Conservation (phyloP, 2,113 vertebrate genomes). For the Grantiella picta region DNA sequence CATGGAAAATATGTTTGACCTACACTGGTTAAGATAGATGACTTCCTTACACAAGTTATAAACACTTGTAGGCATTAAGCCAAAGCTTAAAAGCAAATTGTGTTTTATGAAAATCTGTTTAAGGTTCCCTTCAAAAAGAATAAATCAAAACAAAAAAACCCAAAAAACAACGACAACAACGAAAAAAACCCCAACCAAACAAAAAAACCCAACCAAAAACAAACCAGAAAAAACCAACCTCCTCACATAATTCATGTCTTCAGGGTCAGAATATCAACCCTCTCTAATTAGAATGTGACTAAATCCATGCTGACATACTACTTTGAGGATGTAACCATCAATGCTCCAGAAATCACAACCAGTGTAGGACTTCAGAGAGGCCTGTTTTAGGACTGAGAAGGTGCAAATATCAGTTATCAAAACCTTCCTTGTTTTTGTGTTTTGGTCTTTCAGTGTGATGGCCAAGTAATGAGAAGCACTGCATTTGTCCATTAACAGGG, state of each 20-base stretch:
- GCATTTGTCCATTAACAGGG: neutral
- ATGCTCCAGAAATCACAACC: neutral
- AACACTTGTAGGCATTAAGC: slow-evolving; percentile 41
- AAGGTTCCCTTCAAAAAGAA: slow-evolving; percentile 34
- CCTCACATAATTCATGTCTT: neutral
- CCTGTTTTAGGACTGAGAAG: neutral
- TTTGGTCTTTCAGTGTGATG: neutral
- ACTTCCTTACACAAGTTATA: slow-evolving; percentile 63
- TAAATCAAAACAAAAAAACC: neutral
- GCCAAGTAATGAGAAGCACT: neutral
- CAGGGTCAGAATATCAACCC: neutral
- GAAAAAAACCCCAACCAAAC: too few relatives aligned
- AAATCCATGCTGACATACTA: neutral
- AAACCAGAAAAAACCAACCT: neutral
- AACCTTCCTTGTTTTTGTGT: neutral
- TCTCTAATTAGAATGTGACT: slow-evolving; percentile 24
- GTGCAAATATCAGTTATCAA: neutral
- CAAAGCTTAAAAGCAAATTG: slow-evolving; percentile 54
- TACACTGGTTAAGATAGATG: slow-evolving; percentile 57
- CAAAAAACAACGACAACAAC: too few relatives aligned
- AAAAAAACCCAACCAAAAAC: neutral
- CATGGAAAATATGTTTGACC: slow-evolving; percentile 61
- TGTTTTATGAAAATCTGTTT: slow-evolving; percentile 55
- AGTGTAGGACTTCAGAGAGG: neutral
- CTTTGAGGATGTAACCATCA: neutral